Conservation (phyloP, 2,888 invertebrate species). For the Athalia cordata region DNA sequence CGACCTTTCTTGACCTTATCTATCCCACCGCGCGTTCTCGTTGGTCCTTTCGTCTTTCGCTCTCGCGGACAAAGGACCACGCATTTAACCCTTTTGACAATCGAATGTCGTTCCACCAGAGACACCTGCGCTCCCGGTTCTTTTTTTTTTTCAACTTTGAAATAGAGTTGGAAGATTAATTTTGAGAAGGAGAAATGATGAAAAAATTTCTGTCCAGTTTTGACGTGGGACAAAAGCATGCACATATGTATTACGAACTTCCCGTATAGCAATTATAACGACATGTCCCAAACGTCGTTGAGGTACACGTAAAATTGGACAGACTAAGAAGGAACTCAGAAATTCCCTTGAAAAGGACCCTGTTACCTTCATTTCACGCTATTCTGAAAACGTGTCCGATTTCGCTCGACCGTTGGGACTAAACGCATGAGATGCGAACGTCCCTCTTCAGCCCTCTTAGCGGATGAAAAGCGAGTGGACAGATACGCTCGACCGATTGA, state of each 20-base stretch:
- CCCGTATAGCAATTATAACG: too few relatives aligned
- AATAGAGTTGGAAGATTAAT: neutral
- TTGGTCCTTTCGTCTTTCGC: slow-evolving; percentile 28
- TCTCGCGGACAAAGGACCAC: slow-evolving; percentile 18
- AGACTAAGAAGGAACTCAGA: too few relatives aligned
- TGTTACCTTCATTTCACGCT: neutral
- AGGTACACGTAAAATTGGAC: neutral
- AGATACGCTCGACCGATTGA: slow-evolving; percentile 20
- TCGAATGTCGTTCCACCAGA: slow-evolving; percentile 6
- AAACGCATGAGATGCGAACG: neutral
- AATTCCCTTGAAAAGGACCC: neutral
- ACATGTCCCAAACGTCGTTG: neutral
- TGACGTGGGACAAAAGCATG: neutral
- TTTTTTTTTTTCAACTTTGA: neutral
- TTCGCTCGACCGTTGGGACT: neutral
- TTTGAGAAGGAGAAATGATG: neutral
- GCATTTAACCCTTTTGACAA: slow-evolving; percentile 13
- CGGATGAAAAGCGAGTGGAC: slow-evolving; percentile 14
- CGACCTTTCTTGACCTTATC: slow-evolving; percentile 22
- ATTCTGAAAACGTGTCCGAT: neutral
- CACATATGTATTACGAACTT: neutral
- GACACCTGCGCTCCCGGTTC: neutral
- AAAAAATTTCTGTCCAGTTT: neutral
- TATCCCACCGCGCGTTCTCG: neutral
- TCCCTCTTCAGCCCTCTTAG: neutral